These are phyloP conservation scores for Clytia hemisphaerica DNA, from an alignment of 30 jellyfish, hydroid and myxozoan genomes.

Conservation along the genomic window DNA sequence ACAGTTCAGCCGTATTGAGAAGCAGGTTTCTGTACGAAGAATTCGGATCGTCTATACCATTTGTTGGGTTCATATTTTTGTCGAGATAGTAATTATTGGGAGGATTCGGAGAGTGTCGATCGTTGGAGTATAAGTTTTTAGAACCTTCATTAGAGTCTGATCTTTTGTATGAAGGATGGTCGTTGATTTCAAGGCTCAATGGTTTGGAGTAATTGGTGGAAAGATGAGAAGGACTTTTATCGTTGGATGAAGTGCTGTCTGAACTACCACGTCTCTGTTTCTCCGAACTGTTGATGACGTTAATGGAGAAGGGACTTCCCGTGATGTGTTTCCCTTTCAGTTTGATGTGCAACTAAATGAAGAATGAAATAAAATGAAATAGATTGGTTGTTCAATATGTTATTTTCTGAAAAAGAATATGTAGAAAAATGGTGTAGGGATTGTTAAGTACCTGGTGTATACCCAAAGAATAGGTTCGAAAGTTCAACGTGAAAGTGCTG, in stretches of 20 bases:
- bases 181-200: conserved; percentile 14
- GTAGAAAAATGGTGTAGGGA: neutral
- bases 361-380: neutral
- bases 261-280: no score
- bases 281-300: no score
- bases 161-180: conserved; percentile 45
- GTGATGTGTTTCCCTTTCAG: conserved; percentile 58
- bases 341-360: conserved; percentile 60
- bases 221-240: neutral
- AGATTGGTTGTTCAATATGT: neutral
- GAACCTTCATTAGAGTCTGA: conserved; percentile 18
- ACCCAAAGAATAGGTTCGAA: conserved; percentile 78
- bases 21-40: no score
- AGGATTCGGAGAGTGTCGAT: conserved; percentile 11
- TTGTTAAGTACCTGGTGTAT: conserved; percentile 67
- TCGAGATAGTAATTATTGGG: no score
- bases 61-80: no score
- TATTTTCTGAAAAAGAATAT: neutral
- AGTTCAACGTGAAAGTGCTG: conserved; percentile 53
- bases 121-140: conserved; percentile 29
- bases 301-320: conserved; percentile 85
- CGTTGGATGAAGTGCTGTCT: no score
- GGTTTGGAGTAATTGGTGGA: conserved; percentile 7
- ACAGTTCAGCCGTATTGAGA: no score
- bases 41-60: no score